Conservation (phyloP, 2,113 vertebrate species). For the Paramormyrops kingsleyae region DNA sequence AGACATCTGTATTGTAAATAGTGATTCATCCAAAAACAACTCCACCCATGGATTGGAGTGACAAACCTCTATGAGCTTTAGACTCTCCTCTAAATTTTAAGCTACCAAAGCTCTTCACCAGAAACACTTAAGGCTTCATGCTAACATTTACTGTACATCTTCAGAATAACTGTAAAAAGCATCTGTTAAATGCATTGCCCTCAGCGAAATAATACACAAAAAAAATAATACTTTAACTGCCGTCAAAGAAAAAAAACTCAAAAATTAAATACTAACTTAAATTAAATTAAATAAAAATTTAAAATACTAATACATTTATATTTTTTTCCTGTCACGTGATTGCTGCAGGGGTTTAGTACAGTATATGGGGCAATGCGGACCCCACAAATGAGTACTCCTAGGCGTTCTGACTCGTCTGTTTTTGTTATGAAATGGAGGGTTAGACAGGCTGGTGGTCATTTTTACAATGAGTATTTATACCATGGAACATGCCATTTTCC, state of each 20-base stretch:
- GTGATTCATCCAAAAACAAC: neutral
- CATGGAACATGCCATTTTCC: neutral
- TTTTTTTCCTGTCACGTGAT: neutral
- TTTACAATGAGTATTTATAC: slow-evolving; percentile 30
- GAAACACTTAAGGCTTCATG: neutral
- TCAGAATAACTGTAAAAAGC: neutral
- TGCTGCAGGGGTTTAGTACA: slow-evolving; percentile 32
- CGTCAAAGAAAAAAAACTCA: neutral
- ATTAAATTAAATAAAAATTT: no score
- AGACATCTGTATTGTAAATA: neutral
- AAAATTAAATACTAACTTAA: neutral
- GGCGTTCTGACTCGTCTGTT: slow-evolving; percentile 63
- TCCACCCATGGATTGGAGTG: neutral
- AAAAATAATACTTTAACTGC: neutral
- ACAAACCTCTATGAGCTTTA: neutral
- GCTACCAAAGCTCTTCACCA: neutral
- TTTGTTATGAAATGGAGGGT: slow-evolving; percentile 43
- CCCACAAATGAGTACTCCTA: slow-evolving; percentile 68
- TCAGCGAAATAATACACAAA: neutral
- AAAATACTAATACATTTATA: no score
- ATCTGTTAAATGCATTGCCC: neutral
- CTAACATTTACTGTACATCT: neutral
- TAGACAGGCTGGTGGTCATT: slow-evolving; percentile 39
- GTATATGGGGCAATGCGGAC: slow-evolving; percentile 48
- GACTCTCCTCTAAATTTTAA: neutral